phyloP scores from a whole-genome alignment of 2,888 invertebrate species.

The Notodonta dromedarius region DNA sequence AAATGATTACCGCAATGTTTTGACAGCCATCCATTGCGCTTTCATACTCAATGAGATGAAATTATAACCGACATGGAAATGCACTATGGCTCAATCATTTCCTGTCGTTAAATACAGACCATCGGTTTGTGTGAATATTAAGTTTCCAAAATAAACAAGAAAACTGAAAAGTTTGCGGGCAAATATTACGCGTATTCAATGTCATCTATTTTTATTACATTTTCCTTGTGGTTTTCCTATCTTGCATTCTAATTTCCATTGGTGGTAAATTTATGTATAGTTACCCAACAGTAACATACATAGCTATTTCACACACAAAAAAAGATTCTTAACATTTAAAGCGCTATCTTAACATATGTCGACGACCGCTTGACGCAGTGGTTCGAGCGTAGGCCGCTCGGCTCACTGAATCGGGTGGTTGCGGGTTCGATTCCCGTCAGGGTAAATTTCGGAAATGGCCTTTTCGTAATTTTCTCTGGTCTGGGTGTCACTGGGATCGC shows the following conservation, averaged over 20 bases:
- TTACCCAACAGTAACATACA: too few relatives aligned
- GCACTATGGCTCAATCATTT: conserved; percentile 24
- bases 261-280: too few relatives aligned
- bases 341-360: not conserved
- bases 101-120: conserved; percentile 5
- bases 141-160: not conserved
- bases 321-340: not conserved
- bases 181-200: not conserved
- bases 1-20: not conserved
- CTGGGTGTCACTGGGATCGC: too few relatives aligned
- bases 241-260: too few relatives aligned
- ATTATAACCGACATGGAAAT: conserved; percentile 25
- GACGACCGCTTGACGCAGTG: too few relatives aligned
- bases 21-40: conserved; percentile 2
- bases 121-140: not conserved
- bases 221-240: too few relatives aligned
- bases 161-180: too few relatives aligned
- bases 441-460: too few relatives aligned
- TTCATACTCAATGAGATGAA: conserved; percentile 14
- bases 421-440: too few relatives aligned
- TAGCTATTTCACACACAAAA: not conserved
- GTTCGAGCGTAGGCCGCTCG: too few relatives aligned
- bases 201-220: not conserved
- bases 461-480: too few relatives aligned
- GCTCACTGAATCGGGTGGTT: too few relatives aligned